Evolutionary conservation across 2,888 invertebrate species (phyloP).

Genomic region (Orchesella flavescens): DNA sequence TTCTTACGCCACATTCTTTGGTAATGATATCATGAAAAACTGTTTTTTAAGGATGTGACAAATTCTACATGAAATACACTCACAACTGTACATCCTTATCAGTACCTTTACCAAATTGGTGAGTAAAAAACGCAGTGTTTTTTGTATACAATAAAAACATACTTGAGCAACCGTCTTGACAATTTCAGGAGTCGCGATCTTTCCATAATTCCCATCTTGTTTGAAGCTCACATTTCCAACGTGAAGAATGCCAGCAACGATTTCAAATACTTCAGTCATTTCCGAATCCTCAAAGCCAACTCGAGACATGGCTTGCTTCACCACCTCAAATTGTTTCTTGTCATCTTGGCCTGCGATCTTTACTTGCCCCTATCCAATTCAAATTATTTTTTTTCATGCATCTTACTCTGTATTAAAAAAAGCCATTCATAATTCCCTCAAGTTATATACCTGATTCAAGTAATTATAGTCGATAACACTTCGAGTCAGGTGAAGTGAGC

Average conservation of each 20-base stretch:
- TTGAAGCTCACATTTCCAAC: slow-evolving; percentile 89
- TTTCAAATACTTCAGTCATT: slow-evolving; percentile 84
- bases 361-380: slow-evolving; percentile 64
- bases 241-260: slow-evolving; percentile 89
- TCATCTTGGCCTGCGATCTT: slow-evolving; percentile 75
- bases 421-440: background rate
- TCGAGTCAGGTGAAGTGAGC: slow-evolving; percentile 81
- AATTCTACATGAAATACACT: too few relatives aligned
- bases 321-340: slow-evolving; percentile 80
- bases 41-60: too few relatives aligned
- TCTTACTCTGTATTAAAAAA: background rate
- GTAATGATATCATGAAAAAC: too few relatives aligned
- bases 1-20: too few relatives aligned
- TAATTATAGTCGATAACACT: slow-evolving; percentile 85
- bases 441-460: slow-evolving; percentile 82
- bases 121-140: too few relatives aligned
- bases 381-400: too few relatives aligned
- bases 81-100: too few relatives aligned
- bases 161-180: slow-evolving; percentile 82
- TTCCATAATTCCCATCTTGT: slow-evolving; percentile 82
- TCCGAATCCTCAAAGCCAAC: slow-evolving; percentile 84
- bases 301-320: slow-evolving; percentile 84
- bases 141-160: slow-evolving; percentile 71
- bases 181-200: slow-evolving; percentile 80
- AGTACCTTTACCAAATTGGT: too few relatives aligned